phyloP scores from a whole-genome alignment of 2,888 invertebrate genomes.

The Lathronympha strigana region DNA sequence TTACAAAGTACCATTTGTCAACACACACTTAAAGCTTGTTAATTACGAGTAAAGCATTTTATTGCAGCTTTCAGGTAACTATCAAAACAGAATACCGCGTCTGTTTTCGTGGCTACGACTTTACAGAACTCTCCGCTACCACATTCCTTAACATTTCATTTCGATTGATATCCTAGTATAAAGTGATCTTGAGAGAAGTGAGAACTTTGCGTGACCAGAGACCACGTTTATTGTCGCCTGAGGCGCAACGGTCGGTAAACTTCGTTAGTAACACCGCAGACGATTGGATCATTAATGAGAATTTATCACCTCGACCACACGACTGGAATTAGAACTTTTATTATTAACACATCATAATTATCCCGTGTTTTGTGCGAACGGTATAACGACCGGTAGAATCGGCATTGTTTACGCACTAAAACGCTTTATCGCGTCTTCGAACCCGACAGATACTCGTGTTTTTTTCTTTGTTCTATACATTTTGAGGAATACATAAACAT shows the following conservation, averaged over 20 bases:
- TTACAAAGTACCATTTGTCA: slow-evolving; percentile 11
- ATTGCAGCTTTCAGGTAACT: slow-evolving; percentile 29
- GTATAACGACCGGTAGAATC: slow-evolving; percentile 50
- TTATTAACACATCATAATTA: slow-evolving; percentile 61
- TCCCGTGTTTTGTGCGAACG: slow-evolving; percentile 50
- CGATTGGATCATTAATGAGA: slow-evolving; percentile 57
- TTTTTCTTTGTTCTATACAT: slow-evolving; percentile 26
- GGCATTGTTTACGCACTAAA: slow-evolving; percentile 51
- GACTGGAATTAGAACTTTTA: slow-evolving; percentile 60
- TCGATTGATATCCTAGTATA: neutral
- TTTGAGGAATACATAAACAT: neutral
- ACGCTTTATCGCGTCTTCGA: slow-evolving; percentile 53
- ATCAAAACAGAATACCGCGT: slow-evolving; percentile 33
- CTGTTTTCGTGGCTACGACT: slow-evolving; percentile 34
- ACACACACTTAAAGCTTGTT: slow-evolving; percentile 28
- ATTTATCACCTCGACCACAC: slow-evolving; percentile 60
- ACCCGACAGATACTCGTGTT: slow-evolving; percentile 16
- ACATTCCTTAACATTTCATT: neutral
- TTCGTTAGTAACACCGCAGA: slow-evolving; percentile 28
- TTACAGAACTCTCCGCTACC: slow-evolving; percentile 39
- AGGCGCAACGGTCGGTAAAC: neutral
- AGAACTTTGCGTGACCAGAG: neutral
- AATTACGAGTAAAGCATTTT: slow-evolving; percentile 37
- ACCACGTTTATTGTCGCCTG: neutral
- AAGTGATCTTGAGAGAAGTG: neutral